phyloP scores from a whole-genome alignment of 2,888 invertebrate species.

The Timandra comae region DNA sequence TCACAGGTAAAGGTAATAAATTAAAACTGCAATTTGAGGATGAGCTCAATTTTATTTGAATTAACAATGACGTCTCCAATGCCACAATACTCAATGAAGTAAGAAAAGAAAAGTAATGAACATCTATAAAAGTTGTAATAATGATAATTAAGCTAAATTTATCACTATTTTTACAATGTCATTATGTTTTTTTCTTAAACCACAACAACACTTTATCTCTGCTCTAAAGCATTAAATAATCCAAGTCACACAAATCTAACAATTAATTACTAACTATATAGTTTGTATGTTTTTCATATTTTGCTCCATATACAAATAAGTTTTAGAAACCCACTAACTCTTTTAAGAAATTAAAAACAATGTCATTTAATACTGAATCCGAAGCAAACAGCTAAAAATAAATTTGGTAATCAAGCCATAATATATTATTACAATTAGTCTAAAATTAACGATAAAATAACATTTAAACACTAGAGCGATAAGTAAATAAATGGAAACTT shows the following conservation, averaged over 20 bases:
- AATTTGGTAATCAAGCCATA: constrained; percentile 73
- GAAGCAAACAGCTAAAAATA: constrained; percentile 65
- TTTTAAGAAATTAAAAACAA: constrained; percentile 53
- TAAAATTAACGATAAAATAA: constrained; percentile 59
- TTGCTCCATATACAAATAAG: constrained; percentile 75
- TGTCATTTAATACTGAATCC: constrained; percentile 70
- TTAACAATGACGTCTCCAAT: constrained; percentile 76
- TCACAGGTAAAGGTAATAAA: constrained; percentile 27
- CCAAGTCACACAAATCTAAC: constrained; percentile 76
- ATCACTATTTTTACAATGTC: constrained; percentile 77
- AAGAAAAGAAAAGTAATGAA: constrained; percentile 74
- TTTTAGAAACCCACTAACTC: constrained; percentile 52
- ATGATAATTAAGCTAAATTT: constrained; percentile 76
- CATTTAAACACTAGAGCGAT: constrained; percentile 47
- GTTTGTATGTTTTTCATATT: constrained; percentile 63
- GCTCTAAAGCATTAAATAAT: constrained; percentile 77
- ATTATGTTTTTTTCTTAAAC: constrained; percentile 74
- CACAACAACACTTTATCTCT: constrained; percentile 74
- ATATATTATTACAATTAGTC: constrained; percentile 37
- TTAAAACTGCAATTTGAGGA: constrained; percentile 70
- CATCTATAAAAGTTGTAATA: constrained; percentile 77
- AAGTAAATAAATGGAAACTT: constrained; percentile 49
- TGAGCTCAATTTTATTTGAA: constrained; percentile 76
- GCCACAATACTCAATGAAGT: constrained; percentile 75
- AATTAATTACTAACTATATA: constrained; percentile 75